Base-by-base conservation (phyloP, 92 coral and sea anemone species). In the Parazoanthus swiftii region DNA sequence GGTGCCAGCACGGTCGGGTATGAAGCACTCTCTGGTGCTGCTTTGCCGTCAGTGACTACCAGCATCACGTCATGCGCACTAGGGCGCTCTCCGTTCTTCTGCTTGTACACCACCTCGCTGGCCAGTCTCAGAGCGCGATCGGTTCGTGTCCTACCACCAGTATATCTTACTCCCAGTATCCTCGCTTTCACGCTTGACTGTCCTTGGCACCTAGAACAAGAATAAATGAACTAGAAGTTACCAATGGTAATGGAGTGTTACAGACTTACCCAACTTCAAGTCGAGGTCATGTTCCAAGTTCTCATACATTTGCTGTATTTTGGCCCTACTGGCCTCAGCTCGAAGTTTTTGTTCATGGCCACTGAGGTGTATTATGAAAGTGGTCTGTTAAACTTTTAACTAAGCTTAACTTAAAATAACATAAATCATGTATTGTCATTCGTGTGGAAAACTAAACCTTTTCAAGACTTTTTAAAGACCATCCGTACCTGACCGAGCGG, bases 1-100 rank as follows among this genome's bases (percentile, higher is more conserved):
- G 87, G 87, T 13, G 68, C 39, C 87, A 84, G 66, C 42, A 84
- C 87, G 25, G 0, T 48, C 35, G 78, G 14, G 65, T 84, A 84
- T 29, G 78, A 42, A 25, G 14, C 36, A 25, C 87, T 84, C 6
- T 46, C n/a, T 26, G 87, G 79, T 0, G 38, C 66, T 16, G 87
- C 71, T 51, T 70, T 72, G 7, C 87, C 87, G 21, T 84, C 87
- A 29, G 87, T 84, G 48, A 84, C 87, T 33, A 84, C 87, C 77
- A 84, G 21, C 14, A 84, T 21, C 8, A 84, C 87, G 65, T 84
- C 87, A 46, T 46, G 87, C 26, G 79, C 67, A 44, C 79, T 46
- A 37, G 87, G 46, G 2, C 87, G 77, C 67, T 84, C 87, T 36
- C 87, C 87, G 20, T 84, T 39, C 0, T 84, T 71, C 87, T 84